Percentiles rank a stretch among this genome's conserved stretches.
Evolutionary conservation across 2,797 vertebrate species (phyloP).

Genomic region (Eulemur mongoz): DNA sequence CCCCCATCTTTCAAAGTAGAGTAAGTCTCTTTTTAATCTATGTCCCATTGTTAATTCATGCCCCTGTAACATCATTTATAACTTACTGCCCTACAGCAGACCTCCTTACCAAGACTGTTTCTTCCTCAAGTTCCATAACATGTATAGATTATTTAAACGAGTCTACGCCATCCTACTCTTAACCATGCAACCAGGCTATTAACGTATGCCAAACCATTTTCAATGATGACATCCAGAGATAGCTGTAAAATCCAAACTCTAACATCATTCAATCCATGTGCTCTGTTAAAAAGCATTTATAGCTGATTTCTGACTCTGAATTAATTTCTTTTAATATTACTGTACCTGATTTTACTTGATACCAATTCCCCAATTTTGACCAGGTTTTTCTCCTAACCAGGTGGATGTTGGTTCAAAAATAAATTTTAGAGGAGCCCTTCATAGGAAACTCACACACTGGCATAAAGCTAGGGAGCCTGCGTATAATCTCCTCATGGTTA

Average conservation of each 20-base stretch:
- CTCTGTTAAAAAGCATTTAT: background rate
- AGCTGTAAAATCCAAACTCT: background rate
- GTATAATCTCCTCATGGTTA: background rate
- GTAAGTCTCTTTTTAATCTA: background rate
- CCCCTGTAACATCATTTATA: background rate
- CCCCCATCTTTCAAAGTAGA: background rate
- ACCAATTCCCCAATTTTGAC: background rate
- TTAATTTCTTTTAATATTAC: background rate
- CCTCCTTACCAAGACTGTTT: background rate
- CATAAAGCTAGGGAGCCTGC: background rate
- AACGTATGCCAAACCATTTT: background rate
- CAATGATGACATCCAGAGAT: background rate
- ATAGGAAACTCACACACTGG: background rate
- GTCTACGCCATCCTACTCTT: background rate
- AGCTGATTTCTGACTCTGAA: background rate
- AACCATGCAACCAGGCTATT: background rate
- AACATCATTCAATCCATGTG: background rate
- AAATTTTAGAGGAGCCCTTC: background rate
- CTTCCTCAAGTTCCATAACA: background rate
- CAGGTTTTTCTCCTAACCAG: background rate
- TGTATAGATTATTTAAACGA: background rate
- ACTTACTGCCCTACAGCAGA: background rate
- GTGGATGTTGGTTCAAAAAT: background rate
- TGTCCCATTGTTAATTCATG: background rate
- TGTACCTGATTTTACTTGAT: background rate